These are phyloP conservation scores for Epizoanthus scotinus DNA, from an alignment of 92 coral and sea anemone genomes.

Conservation along the genomic window DNA sequence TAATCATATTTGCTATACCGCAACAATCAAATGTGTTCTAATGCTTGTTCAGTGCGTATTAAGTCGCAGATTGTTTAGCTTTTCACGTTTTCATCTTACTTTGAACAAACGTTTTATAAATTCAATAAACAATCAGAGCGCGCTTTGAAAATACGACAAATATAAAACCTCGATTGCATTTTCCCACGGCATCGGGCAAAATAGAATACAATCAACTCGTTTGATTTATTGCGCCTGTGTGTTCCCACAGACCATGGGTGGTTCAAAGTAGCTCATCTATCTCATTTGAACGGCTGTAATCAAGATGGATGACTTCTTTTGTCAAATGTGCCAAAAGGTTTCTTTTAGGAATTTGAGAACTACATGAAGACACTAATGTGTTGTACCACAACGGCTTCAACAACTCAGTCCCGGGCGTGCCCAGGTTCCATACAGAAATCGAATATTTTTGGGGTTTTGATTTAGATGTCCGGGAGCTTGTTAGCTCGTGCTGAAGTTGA, in stretches of 20 bases:
- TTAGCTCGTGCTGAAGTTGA: slow-evolving; percentile 12
- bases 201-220: slow-evolving; percentile 17
- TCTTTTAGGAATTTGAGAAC: slow-evolving; percentile 22
- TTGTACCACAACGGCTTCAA: no score
- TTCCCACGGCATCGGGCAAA: slow-evolving; percentile 40
- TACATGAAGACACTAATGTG: no score
- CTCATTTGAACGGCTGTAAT: slow-evolving; percentile 20
- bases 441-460: not conserved
- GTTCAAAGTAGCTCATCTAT: slow-evolving; percentile 30
- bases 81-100: no score
- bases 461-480: slow-evolving; percentile 20
- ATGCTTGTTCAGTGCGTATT: no score
- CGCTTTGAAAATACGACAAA: not conserved
- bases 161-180: not conserved
- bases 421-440: no score
- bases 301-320: slow-evolving; percentile 45
- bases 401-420: no score
- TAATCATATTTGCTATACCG: no score
- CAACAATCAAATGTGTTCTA: no score
- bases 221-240: slow-evolving; percentile 38
- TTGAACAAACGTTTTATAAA: not conserved
- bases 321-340: slow-evolving; percentile 29
- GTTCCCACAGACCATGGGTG: slow-evolving; percentile 34
- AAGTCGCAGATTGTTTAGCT: no score
- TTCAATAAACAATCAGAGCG: not conserved